A percentile compares a stretch with the other conserved stretches of the same genome.
These are phyloP conservation scores for Coelinius sp. DNA, from an alignment of 2,888 invertebrate genomes.

Conservation along the genomic window DNA sequence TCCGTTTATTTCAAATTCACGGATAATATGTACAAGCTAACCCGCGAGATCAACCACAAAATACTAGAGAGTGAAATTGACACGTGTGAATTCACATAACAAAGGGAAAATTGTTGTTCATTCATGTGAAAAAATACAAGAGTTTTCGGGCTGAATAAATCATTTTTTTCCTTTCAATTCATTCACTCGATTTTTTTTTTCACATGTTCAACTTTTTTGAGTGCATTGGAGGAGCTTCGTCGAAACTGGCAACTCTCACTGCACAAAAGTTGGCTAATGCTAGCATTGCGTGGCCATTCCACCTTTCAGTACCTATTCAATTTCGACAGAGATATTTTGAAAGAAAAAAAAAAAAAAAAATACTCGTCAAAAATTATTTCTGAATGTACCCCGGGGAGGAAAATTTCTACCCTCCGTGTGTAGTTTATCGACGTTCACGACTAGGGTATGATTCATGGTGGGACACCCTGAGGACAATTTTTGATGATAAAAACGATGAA, in stretches of 20 bases:
- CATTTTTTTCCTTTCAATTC: background rate
- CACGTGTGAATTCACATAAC: conserved; percentile 3
- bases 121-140: background rate
- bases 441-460: background rate
- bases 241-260: background rate
- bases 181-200: background rate
- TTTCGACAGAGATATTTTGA: background rate
- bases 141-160: background rate
- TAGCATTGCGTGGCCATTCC: background rate
- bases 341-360: background rate
- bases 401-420: background rate
- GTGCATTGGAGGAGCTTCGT: background rate
- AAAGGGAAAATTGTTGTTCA: background rate
- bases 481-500: background rate
- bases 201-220: background rate
- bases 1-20: conserved; percentile 11
- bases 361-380: background rate
- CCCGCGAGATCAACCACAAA: background rate
- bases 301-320: background rate
- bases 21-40: too few relatives aligned
- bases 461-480: background rate
- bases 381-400: background rate
- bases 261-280: conserved; percentile 1
- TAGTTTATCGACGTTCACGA: background rate
- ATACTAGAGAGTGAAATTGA: background rate